Evolutionary conservation across 2,113 vertebrate species (phyloP).

Genomic region (Hypanus sabinus): DNA sequence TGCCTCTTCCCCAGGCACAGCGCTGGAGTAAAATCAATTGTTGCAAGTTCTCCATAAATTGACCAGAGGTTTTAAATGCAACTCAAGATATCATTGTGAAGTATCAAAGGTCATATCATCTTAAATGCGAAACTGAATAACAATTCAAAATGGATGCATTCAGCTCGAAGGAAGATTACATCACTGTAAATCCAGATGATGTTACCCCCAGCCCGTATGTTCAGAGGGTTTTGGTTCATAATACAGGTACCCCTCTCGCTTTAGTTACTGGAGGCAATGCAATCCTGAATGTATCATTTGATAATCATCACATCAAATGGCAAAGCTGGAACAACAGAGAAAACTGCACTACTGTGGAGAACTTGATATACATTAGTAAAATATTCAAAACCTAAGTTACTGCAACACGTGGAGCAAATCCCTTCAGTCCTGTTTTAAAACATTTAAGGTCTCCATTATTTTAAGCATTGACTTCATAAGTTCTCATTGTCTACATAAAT

Average conservation of each 20-base stretch:
- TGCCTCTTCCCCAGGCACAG: background rate
- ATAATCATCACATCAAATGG: background rate
- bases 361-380: background rate
- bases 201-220: background rate
- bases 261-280: background rate
- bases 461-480: background rate
- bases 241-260: background rate
- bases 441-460: background rate
- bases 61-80: background rate
- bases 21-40: background rate
- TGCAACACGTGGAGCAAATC: background rate
- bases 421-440: background rate
- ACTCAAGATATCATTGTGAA: background rate
- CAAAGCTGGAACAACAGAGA: background rate
- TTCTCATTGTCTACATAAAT: background rate
- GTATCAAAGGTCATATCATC: background rate
- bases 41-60: background rate
- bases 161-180: background rate
- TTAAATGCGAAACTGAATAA: background rate
- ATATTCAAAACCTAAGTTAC: background rate
- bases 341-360: background rate
- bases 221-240: background rate
- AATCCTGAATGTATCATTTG: background rate
- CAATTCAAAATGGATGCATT: background rate
- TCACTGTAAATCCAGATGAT: background rate